Conservation (phyloP, 2,797 vertebrate genomes). For the Merluccius polli region DNA sequence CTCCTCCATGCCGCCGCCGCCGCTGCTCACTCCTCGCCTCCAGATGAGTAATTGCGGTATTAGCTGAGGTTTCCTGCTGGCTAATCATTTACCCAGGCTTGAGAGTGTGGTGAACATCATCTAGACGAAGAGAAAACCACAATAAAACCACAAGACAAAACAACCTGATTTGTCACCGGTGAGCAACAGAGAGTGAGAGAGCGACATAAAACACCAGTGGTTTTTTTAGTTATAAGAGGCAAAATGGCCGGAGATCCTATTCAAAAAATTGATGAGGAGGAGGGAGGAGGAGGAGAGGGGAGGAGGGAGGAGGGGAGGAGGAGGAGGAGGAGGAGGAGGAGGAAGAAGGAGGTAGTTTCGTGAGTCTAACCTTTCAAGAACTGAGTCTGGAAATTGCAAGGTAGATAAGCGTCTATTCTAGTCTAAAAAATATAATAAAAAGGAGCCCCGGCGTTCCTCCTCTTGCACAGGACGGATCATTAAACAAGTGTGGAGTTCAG, state of each 20-base stretch:
- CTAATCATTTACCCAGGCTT: conserved; percentile 54
- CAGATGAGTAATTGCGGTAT: conserved; percentile 52
- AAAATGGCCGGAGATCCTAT: no score
- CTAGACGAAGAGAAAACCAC: background rate
- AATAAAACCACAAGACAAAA: background rate
- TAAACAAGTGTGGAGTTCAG: conserved; percentile 25
- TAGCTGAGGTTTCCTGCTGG: conserved; percentile 44
- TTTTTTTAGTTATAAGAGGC: no score
- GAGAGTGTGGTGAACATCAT: conserved; percentile 28
- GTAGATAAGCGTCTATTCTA: background rate
- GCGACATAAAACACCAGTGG: background rate
- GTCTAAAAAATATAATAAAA: conserved; percentile 17
- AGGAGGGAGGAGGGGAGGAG: no score
- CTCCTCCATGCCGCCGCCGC: conserved; percentile 11
- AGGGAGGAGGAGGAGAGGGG: no score
- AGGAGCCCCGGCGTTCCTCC: background rate
- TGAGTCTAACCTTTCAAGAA: background rate
- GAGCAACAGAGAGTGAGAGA: background rate
- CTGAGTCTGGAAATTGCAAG: background rate
- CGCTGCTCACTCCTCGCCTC: conserved; percentile 16
- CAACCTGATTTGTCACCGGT: background rate
- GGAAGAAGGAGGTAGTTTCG: no score
- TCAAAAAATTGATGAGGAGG: no score
- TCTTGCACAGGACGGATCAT: conserved; percentile 38
- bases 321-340: background rate